A percentile compares a stretch with the other conserved stretches of the same genome.
phyloP scores from a whole-genome alignment of 2,113 vertebrate species.

The Callipepla californica region DNA sequence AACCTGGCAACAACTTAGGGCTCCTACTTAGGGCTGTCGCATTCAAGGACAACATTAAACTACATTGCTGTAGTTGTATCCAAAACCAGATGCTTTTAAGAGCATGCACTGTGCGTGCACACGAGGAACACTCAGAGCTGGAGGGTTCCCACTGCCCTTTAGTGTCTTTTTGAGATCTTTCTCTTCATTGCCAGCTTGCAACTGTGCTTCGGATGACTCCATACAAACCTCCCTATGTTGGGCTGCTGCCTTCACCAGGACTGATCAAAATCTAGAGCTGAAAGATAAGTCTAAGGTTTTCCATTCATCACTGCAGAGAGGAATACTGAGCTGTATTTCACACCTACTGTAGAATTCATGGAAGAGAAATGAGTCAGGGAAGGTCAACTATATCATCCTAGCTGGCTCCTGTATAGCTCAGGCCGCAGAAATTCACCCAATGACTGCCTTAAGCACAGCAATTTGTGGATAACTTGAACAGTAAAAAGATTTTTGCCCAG shows the following conservation, averaged over 20 bases:
- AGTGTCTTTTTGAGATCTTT: conserved; percentile 35
- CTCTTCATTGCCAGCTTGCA: not conserved
- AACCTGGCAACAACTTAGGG: conserved; percentile 30
- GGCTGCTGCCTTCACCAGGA: not conserved
- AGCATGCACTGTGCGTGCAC: not conserved
- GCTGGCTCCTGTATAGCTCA: not conserved
- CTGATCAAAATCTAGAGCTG: not conserved
- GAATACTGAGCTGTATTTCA: not conserved
- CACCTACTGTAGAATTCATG: not conserved
- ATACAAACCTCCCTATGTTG: fast-evolving
- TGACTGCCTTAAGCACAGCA: conserved; percentile 18
- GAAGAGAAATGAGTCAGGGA: not conserved
- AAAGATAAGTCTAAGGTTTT: not conserved
- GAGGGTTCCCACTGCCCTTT: not conserved
- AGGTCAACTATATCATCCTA: not conserved
- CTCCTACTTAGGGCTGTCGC: conserved; percentile 8
- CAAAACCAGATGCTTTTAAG: conserved; percentile 42
- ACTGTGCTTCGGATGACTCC: not conserved
- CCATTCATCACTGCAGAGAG: not conserved
- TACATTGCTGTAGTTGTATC: conserved; percentile 20
- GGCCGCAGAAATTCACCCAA: conserved; percentile 22
- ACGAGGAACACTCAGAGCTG: not conserved
- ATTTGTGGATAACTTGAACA: conserved; percentile 47
- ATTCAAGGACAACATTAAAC: conserved; percentile 36
- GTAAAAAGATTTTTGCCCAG: not conserved